These are phyloP conservation scores for Leptinotarsa peninsularis DNA, from an alignment of 2,888 invertebrate species.

Conservation along the genomic window DNA sequence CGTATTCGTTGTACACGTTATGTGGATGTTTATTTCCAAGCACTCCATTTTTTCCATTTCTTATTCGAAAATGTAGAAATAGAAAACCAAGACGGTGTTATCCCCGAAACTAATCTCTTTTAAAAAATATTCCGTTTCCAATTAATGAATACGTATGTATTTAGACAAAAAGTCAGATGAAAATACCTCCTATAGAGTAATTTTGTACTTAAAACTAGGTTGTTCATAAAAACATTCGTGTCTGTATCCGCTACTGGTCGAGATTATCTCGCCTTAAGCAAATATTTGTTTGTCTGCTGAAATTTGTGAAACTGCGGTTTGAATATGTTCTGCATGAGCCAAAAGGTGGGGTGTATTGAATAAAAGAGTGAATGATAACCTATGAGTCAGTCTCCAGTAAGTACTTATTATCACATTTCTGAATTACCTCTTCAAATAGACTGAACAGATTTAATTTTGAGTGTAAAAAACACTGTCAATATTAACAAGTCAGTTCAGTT, in stretches of 20 bases:
- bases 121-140: no score
- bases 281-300: constrained; percentile 9
- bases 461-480: neutral
- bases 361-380: neutral
- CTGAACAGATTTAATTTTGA: neutral
- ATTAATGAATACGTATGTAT: no score
- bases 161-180: no score
- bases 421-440: neutral
- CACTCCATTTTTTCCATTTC: no score
- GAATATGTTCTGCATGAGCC: neutral
- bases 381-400: constrained; percentile 10
- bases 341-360: constrained; percentile 2
- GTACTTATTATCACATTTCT: constrained; percentile 3
- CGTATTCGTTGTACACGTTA: no score
- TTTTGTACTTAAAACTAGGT: no score
- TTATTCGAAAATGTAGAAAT: no score
- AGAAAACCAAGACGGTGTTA: no score
- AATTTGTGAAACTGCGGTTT: constrained; percentile 4
- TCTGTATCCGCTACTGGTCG: constrained; percentile 7
- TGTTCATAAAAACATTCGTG: neutral
- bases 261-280: constrained; percentile 3
- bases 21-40: no score
- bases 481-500: neutral
- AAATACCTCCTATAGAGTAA: no score
- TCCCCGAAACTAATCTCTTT: no score